Evolutionary conservation across 2,888 invertebrate genomes (phyloP).

Genomic region (Mesorhabditis spiculigera): DNA sequence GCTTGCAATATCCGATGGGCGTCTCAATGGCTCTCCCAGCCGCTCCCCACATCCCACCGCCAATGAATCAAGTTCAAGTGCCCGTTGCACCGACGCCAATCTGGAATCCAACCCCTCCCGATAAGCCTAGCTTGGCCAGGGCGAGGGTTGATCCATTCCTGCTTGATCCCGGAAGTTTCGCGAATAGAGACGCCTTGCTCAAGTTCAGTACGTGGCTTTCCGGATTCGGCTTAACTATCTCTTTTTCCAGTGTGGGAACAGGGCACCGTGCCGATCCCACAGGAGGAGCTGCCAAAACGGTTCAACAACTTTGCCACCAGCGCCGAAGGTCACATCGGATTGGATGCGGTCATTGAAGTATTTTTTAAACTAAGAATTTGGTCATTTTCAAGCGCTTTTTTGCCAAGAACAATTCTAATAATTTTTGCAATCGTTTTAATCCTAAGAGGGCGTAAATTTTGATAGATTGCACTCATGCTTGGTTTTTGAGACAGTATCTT

Average conservation of each 20-base stretch:
- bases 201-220: background rate
- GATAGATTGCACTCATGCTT: too few species aligned
- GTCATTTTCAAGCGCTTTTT: too few species aligned
- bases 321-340: background rate
- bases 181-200: background rate
- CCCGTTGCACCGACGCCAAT: too few species aligned
- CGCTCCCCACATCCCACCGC: too few species aligned
- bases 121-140: background rate
- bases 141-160: background rate
- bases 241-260: background rate
- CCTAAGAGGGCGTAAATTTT: too few species aligned
- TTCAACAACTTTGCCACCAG: background rate
- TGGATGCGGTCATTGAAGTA: background rate
- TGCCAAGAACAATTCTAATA: too few species aligned
- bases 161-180: background rate
- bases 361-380: too few species aligned
- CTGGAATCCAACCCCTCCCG: too few species aligned
- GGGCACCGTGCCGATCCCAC: conserved; percentile 2
- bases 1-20: too few species aligned
- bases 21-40: too few species aligned
- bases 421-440: too few species aligned
- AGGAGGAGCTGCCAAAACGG: background rate
- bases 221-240: background rate
- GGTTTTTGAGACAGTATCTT: background rate
- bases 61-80: too few species aligned